Conservation (phyloP, 2,797 vertebrate species). For the Coendou prehensilis region DNA sequence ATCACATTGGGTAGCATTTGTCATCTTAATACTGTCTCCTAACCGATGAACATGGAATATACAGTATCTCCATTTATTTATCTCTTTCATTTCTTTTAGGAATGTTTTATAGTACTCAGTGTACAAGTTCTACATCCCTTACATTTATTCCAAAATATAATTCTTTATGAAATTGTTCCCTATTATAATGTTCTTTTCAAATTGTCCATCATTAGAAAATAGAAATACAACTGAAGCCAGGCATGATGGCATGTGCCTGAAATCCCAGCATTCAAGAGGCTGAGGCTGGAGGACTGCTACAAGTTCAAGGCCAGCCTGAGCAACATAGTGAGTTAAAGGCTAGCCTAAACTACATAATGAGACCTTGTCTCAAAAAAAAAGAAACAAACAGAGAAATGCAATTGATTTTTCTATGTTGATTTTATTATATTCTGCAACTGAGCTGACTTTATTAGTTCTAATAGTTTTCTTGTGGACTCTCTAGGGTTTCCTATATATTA, state of each 20-base stretch:
- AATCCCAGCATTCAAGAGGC: not conserved
- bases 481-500: not conserved
- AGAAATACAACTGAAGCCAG: not conserved
- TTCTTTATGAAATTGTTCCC: not conserved
- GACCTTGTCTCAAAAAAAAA: not conserved
- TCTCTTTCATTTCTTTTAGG: not conserved
- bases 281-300: not conserved
- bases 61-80: not conserved
- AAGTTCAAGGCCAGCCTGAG: not conserved
- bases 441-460: not conserved
- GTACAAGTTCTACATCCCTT: not conserved
- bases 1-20: not conserved
- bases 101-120: not conserved
- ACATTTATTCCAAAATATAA: not conserved
- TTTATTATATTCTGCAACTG: not conserved
- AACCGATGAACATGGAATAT: not conserved
- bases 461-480: not conserved
- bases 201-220: not conserved
- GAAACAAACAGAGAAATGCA: not conserved
- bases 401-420: not conserved
- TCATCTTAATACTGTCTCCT: not conserved
- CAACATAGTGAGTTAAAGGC: not conserved
- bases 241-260: not conserved
- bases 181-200: not conserved
- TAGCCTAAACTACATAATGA: not conserved